Percentiles rank a stretch among this genome's conserved stretches.
Evolutionary conservation across 2,797 vertebrate genomes (phyloP).

Genomic region (Tragelaphus eurycerus): DNA sequence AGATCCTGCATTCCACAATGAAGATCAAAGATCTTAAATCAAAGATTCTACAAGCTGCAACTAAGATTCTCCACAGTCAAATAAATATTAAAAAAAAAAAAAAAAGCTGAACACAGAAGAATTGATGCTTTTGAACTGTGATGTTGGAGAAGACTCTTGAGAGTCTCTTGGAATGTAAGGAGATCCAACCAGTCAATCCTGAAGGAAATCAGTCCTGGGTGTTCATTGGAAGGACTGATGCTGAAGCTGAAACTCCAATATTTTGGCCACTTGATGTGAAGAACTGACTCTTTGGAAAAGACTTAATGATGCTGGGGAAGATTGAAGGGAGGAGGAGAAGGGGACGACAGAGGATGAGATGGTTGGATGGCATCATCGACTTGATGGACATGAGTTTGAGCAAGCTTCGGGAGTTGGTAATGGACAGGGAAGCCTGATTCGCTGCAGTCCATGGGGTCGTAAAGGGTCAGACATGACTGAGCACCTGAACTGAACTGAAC

Average conservation of each 20-base stretch:
- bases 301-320: background rate
- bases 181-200: background rate
- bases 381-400: background rate
- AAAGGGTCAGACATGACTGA: background rate
- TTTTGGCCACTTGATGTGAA: background rate
- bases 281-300: background rate
- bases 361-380: background rate
- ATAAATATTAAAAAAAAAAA: background rate
- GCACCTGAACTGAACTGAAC: background rate
- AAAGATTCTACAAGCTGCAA: background rate
- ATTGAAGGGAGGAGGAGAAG: background rate
- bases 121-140: background rate
- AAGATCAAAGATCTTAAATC: background rate
- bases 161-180: background rate
- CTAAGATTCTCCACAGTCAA: background rate
- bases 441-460: fast-evolving
- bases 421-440: background rate
- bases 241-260: background rate
- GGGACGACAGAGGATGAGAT: background rate
- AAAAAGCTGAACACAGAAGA: background rate
- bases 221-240: background rate
- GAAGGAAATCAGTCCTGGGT: background rate
- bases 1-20: background rate
- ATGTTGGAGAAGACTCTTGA: background rate
- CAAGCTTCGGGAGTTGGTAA: background rate